phyloP scores from a whole-genome alignment of 2,113 vertebrate species.

The Elaphurus davidianus region DNA sequence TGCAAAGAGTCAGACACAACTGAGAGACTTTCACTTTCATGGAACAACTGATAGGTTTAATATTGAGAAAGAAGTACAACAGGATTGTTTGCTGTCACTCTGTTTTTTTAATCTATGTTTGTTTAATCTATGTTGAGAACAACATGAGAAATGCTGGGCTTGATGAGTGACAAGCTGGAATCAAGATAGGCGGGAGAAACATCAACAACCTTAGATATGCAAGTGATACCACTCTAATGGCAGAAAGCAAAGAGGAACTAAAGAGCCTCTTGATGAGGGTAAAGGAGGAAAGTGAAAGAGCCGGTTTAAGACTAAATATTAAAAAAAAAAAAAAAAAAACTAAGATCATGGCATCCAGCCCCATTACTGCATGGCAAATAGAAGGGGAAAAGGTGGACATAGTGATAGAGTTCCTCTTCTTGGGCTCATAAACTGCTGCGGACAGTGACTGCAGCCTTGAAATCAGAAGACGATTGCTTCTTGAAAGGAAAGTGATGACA shows the following conservation, averaged over 20 bases:
- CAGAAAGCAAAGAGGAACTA: not conserved
- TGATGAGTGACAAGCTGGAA: not conserved
- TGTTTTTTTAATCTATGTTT: not conserved
- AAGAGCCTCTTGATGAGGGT: not conserved
- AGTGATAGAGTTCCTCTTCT: not conserved
- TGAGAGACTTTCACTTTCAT: not conserved
- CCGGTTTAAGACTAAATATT: not conserved
- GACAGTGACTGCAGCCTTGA: not conserved
- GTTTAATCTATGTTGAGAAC: not conserved
- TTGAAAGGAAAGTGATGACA: not conserved
- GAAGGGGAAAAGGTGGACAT: not conserved
- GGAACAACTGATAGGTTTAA: not conserved
- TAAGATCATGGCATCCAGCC: not conserved
- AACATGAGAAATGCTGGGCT: not conserved
- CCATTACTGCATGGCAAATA: not conserved
- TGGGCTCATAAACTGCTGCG: not conserved
- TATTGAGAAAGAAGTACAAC: not conserved
- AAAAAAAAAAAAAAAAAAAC: not conserved
- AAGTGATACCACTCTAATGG: not conserved
- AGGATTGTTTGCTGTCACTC: not conserved
- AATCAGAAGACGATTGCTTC: not conserved
- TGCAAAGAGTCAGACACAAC: not conserved
- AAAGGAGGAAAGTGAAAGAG: not conserved
- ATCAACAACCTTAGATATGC: not conserved
- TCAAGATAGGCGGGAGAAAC: not conserved